phyloP scores from a whole-genome alignment of 2,113 vertebrate genomes.

The Rhipidura dahli region DNA sequence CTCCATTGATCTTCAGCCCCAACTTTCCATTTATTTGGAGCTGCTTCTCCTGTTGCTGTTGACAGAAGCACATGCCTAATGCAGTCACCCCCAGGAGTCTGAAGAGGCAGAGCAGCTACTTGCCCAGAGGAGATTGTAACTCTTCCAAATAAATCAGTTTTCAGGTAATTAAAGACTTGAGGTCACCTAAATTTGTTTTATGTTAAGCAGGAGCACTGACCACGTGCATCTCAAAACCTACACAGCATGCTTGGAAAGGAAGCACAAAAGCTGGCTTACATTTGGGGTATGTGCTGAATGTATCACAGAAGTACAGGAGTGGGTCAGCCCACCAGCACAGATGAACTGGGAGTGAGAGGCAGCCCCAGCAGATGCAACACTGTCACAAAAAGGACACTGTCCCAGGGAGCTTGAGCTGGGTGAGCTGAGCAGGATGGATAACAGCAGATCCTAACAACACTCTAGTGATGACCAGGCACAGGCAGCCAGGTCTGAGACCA shows the following conservation, averaged over 20 bases:
- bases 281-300: not conserved
- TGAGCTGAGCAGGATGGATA: fast-evolving
- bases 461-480: fast-evolving
- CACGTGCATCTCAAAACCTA: not conserved
- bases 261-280: not conserved
- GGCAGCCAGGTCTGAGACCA: fast-evolving
- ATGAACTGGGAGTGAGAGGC: fast-evolving
- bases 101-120: not conserved
- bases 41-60: not conserved
- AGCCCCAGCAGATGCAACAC: not conserved
- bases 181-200: not conserved
- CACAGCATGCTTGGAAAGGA: not conserved
- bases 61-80: not conserved
- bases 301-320: not conserved
- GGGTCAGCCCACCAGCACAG: not conserved
- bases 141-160: not conserved
- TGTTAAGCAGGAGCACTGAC: not conserved
- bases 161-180: not conserved
- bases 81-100: not conserved
- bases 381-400: fast-evolving
- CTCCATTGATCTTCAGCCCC: not conserved
- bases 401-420: fast-evolving
- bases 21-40: not conserved
- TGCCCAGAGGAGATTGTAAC: not conserved
- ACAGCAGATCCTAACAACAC: not conserved